These are phyloP conservation scores for Drosophila sp. DNA, from an alignment of 1,140 invertebrate species.

Conservation along the genomic window DNA sequence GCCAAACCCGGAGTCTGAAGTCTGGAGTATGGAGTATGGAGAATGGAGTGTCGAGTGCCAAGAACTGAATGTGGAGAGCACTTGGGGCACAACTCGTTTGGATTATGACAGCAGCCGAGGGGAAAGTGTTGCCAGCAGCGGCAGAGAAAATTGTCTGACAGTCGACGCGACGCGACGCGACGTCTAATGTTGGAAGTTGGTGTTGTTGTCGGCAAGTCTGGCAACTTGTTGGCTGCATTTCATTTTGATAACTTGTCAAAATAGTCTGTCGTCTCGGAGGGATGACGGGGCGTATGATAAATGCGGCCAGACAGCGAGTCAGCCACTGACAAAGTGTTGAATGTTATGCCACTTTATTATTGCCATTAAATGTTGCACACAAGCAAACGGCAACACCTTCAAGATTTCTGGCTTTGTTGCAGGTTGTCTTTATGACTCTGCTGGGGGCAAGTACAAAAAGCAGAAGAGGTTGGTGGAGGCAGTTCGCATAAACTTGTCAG, in stretches of 20 bases:
- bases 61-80: conserved; percentile 26
- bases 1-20: conserved; percentile 24
- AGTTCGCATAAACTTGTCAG: conserved; percentile 74
- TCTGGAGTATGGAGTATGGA: conserved; percentile 32
- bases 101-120: conserved; percentile 68
- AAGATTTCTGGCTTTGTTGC: conserved; percentile 30
- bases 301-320: conserved; percentile 71
- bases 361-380: conserved; percentile 63
- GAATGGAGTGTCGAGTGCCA: conserved; percentile 16
- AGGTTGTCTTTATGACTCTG: conserved; percentile 70
- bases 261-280: conserved; percentile 67
- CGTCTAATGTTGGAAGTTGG: conserved; percentile 14
- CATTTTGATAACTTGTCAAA: conserved; percentile 84
- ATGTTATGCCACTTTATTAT: conserved; percentile 79
- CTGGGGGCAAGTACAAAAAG: conserved; percentile 52
- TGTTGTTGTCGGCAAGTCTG: conserved; percentile 20
- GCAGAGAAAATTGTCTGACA: conserved; percentile 12
- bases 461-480: no score
- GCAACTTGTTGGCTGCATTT: conserved; percentile 75
- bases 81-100: conserved; percentile 22
- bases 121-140: background rate
- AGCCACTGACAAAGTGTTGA: conserved; percentile 82
- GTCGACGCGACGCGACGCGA: conserved; percentile 7
- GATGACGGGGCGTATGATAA: conserved; percentile 61
- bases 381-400: conserved; percentile 13